A percentile compares a stretch with the other conserved stretches of the same genome.
Conservation (phyloP, 2,797 vertebrate species). For the Trematomus bernacchii region DNA sequence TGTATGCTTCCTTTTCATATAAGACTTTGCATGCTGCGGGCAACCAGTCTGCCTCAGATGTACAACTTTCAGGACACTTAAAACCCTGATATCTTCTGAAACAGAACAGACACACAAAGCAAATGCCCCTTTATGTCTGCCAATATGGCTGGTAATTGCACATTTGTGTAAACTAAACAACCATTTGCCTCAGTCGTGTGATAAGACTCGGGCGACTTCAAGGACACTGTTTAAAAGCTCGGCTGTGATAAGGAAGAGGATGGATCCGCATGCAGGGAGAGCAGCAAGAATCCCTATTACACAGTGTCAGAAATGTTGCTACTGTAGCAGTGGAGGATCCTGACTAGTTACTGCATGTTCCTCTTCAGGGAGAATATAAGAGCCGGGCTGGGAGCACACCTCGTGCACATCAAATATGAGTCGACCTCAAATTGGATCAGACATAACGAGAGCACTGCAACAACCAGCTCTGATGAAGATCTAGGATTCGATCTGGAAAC, state of each 20-base stretch:
- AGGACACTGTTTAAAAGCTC: conserved; percentile 39
- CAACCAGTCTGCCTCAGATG: conserved; percentile 33
- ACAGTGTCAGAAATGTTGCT: conserved; percentile 52
- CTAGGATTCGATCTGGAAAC: conserved; percentile 52
- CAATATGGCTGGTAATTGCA: conserved; percentile 62
- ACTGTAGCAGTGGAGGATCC: conserved; percentile 42
- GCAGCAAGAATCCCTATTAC: conserved; percentile 60
- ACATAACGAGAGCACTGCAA: conserved; percentile 71
- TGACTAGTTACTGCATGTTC: conserved; percentile 54
- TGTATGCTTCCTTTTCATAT: conserved; percentile 45
- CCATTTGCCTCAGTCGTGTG: conserved; percentile 40
- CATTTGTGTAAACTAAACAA: conserved; percentile 70
- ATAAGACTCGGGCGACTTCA: conserved; percentile 69
- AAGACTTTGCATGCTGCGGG: conserved; percentile 47
- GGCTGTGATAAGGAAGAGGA: conserved; percentile 40
- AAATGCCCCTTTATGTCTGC: conserved; percentile 51
- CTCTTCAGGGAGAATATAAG: conserved; percentile 64
- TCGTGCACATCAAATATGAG: conserved; percentile 69
- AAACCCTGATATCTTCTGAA: conserved; percentile 50
- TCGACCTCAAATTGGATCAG: conserved; percentile 67
- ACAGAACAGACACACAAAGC: conserved; percentile 52
- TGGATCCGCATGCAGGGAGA: conserved; percentile 40
- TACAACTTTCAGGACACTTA: conserved; percentile 50
- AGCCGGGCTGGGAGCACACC: conserved; percentile 59
- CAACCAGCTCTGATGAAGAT: conserved; percentile 70